Conservation (phyloP, 1,140 invertebrate species). For the Drosophila littoralis region DNA sequence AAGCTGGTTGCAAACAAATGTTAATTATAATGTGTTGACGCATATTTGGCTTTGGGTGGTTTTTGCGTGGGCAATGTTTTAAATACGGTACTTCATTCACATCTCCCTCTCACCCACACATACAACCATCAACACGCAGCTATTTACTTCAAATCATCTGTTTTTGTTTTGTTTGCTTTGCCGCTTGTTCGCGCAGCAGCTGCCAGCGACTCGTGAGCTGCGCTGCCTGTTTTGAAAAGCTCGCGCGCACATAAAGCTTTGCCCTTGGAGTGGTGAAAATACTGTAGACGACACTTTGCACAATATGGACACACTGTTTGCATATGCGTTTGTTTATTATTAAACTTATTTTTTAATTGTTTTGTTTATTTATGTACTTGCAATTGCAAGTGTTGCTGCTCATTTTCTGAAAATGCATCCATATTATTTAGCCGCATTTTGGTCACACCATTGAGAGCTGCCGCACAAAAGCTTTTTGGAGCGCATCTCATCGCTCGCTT, state of each 20-base stretch:
- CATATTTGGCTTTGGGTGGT: slow-evolving; percentile 13
- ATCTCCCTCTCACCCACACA: background rate
- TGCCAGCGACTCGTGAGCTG: slow-evolving; percentile 16
- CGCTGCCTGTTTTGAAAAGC: slow-evolving; percentile 23
- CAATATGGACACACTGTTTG: slow-evolving; percentile 7
- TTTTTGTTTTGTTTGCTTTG: slow-evolving; percentile 76
- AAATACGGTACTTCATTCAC: slow-evolving; percentile 8
- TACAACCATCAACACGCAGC: slow-evolving; percentile 8
- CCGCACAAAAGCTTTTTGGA: slow-evolving; percentile 11
- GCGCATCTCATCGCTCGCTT: background rate
- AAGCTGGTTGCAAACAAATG: slow-evolving; percentile 33
- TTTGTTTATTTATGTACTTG: background rate
- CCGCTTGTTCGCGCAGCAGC: slow-evolving; percentile 68
- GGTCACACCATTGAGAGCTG: background rate
- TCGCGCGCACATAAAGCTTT: background rate
- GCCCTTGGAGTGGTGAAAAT: slow-evolving; percentile 18
- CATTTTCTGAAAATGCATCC: background rate
- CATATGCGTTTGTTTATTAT: background rate
- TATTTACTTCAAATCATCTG: slow-evolving; percentile 56
- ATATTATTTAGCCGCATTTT: background rate
- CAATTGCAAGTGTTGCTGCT: background rate
- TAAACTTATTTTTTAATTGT: background rate
- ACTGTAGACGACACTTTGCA: slow-evolving; percentile 5
- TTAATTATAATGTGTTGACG: slow-evolving; percentile 49
- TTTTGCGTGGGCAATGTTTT: background rate